Evolutionary conservation across 2,888 invertebrate species (phyloP).

Genomic region (Crossocerus cetratus): DNA sequence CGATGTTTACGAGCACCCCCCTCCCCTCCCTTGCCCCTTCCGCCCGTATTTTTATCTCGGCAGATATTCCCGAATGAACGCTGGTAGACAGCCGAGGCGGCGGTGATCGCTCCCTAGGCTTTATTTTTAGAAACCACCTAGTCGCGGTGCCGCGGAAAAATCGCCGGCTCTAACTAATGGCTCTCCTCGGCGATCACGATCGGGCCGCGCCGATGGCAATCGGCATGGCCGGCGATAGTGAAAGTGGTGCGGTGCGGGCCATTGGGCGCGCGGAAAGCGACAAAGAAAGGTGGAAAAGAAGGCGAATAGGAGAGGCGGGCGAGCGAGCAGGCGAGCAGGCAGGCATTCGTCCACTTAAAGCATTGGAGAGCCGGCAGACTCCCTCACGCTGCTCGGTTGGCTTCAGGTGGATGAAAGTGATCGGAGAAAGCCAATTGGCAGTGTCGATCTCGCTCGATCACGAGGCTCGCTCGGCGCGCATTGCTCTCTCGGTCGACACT

Average conservation of each 20-base stretch:
- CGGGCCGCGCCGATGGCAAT: constrained; percentile 47
- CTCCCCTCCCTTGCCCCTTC: not conserved
- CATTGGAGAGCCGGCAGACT: not conserved
- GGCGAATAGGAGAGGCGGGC: constrained; percentile 21
- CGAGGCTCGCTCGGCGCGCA: constrained; percentile 1
- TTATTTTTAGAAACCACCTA: constrained; percentile 45
- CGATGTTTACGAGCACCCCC: too few relatives aligned
- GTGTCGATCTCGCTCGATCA: constrained; percentile 44
- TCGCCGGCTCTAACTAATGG: not conserved
- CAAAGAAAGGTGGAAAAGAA: constrained; percentile 72
- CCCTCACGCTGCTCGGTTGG: constrained; percentile 16
- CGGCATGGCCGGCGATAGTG: constrained; percentile 70
- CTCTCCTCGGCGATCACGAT: constrained; percentile 19
- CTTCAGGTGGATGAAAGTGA: constrained; percentile 74
- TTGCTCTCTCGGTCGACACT: not conserved
- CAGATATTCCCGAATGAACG: not conserved
- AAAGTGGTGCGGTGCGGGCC: constrained; percentile 63
- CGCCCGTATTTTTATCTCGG: constrained; percentile 1
- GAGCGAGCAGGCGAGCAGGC: constrained; percentile 9
- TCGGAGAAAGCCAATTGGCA: constrained; percentile 76
- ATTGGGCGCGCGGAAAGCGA: constrained; percentile 63
- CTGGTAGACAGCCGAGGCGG: not conserved
- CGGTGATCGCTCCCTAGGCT: constrained; percentile 8
- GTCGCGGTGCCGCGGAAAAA: constrained; percentile 2
- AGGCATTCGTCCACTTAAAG: not conserved